Conservation (phyloP, 2,113 vertebrate species). For the Ranitomeya imitator region DNA sequence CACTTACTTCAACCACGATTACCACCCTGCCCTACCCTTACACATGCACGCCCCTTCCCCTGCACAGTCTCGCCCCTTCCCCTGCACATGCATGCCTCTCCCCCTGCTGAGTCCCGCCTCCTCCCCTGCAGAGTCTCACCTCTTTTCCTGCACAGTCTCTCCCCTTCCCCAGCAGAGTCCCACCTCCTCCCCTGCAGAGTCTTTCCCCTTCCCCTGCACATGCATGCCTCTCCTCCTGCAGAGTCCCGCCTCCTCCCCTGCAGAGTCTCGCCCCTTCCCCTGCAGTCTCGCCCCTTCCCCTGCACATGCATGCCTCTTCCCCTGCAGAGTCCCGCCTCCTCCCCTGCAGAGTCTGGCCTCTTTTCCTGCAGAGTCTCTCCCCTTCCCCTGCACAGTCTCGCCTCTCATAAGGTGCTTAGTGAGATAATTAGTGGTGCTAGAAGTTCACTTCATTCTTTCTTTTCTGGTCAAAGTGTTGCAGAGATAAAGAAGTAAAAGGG, state of each 20-base stretch:
- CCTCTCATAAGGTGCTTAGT: constrained; percentile 69
- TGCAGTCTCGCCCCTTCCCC: no score
- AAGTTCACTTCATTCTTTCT: constrained; percentile 81
- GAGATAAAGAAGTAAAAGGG: constrained; percentile 86
- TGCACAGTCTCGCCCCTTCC: constrained; percentile 54
- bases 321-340: no score
- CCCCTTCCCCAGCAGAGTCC: constrained; percentile 55
- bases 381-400: constrained; percentile 57
- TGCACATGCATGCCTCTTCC: no score
- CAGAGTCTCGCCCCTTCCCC: constrained; percentile 63
- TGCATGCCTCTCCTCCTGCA: no score
- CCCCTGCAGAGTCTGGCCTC: constrained; percentile 28
- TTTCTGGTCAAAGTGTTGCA: constrained; percentile 86
- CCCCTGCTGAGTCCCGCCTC: not conserved
- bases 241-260: not conserved
- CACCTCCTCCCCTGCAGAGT: constrained; percentile 38
- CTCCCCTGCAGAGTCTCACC: constrained; percentile 61
- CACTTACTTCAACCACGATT: no score
- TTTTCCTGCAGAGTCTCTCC: not conserved
- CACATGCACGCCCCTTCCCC: constrained; percentile 62
- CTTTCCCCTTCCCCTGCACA: constrained; percentile 62
- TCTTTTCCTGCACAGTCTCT: constrained; percentile 61
- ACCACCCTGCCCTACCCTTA: no score
- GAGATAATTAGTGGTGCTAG: constrained; percentile 71
- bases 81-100: no score